These are phyloP conservation scores for Hirtodrosophila histrioides DNA, from an alignment of 2,888 invertebrate species.

Conservation along the genomic window DNA sequence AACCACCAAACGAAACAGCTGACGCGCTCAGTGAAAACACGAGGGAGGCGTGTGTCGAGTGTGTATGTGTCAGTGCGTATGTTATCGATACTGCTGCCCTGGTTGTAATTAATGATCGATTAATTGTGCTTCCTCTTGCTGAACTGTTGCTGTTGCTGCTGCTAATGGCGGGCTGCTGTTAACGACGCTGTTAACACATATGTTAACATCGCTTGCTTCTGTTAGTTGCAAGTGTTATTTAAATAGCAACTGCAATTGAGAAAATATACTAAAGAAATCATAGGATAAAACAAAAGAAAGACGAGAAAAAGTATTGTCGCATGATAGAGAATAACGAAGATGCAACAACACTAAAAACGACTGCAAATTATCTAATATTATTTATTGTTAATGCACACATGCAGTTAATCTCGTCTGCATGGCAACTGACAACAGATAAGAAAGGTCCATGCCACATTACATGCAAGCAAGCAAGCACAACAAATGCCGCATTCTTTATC, in stretches of 20 bases:
- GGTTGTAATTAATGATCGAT: conserved; percentile 51
- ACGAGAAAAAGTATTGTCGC: not conserved
- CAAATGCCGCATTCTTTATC: too few species aligned
- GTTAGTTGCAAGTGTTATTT: conserved; percentile 6
- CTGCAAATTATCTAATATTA: not conserved
- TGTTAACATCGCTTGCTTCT: conserved; percentile 14
- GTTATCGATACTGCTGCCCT: too few species aligned
- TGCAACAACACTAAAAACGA: not conserved
- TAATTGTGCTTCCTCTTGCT: conserved; percentile 11
- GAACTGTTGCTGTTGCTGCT: conserved; percentile 6
- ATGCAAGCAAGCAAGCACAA: too few species aligned
- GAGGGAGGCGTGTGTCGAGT: too few species aligned
- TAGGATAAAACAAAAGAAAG: too few species aligned
- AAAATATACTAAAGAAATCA: conserved; percentile 7
- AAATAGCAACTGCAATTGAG: conserved; percentile 12
- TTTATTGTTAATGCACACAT: too few species aligned
- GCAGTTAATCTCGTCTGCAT: too few species aligned
- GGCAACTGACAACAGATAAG: too few species aligned
- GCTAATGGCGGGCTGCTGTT: conserved; percentile 2
- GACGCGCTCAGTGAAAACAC: too few species aligned
- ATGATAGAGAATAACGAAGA: not conserved
- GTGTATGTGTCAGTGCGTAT: too few species aligned
- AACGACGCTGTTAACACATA: conserved; percentile 3
- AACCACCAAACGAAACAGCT: too few species aligned
- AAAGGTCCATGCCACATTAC: too few species aligned